Base-by-base conservation (phyloP, 2,113 vertebrate species). In the Aldabrachelys gigantea region DNA sequence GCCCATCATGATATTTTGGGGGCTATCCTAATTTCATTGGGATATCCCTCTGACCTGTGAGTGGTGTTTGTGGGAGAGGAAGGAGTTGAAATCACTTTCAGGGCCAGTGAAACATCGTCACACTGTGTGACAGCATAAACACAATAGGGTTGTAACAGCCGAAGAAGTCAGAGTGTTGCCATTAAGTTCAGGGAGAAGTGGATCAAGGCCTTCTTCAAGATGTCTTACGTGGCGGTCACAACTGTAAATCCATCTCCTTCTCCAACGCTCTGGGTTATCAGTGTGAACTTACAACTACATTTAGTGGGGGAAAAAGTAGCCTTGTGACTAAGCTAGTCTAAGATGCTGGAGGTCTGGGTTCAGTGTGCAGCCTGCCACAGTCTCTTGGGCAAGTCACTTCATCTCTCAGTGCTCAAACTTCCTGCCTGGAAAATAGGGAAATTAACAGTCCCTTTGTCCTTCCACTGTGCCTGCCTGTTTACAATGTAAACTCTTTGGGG, bases 341-440 rank as follows among this genome's bases (percentile, higher is more conserved):
- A 27, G 90, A 85, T 75, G 29, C 5, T 0, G 11, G 89, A 82
- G 80, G 85, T 90, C 59, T 91, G 84, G 84, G 41, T 91, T 82
- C 87, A 17, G 91, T 1, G 29, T 4, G 38, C 49, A 25, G 6
- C 31, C 41, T 88, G 69, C 44, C 17, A 69, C 17, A 14, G 88
- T 75, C 24, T 85, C 9, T 6, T 25, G 35, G 59, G 56, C 8
- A 79, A 88, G 22, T 49, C 0, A 0, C 14, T 24, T 89, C 29
- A 8, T 89, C 87, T 62, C 80, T 47, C 8, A 1, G 56, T 82
- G 83, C 62, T 84, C 59, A 76, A 35, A 29, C 87, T 82, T 31
- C 92, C 35, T 57, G 82, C 80, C 44, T 10, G 82, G 1, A 78
- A 95, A 90, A 62, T 6, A 1, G n/a, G 49, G 72, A 59, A 91